Base-by-base conservation (phyloP, 2,888 invertebrate genomes). In the Lypha dubia region DNA sequence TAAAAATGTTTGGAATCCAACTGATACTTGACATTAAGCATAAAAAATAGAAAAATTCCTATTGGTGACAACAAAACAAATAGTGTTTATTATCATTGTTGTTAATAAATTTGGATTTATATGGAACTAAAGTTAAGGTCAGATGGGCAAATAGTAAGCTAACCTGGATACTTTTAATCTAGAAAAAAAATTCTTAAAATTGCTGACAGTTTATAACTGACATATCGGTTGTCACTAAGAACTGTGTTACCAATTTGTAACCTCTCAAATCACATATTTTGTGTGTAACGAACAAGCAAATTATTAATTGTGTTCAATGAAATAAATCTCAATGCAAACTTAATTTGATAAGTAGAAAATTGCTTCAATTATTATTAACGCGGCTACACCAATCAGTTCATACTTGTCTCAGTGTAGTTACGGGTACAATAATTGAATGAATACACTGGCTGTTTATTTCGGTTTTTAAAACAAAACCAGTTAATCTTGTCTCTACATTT, bases 331-430 rank as follows among this genome's bases (percentile, higher is more conserved):
- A 44, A 62, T 49, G 53, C 11, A 63, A 63, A 28, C 41, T 60
- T 20, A 56, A 75, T 75, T 68, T 74, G 38, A 44, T 70, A 82
- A 82, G 51, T 58, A 67, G 65, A 82, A 60, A 73, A 73, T 67
- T 51, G 53, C 60, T 44, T 60, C 67, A 68, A 44, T 73, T 77
- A 68, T 67, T 63, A 17, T 28, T 65, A 49, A 15, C 51, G n/a
- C n/a, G 46, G 53, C 67, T 22, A 35, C 32, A 62, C 28, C 1
- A 24, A 60, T 53, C 13, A 49, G 1, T 28, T 58, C 20, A 44
- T 44, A 20, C 28, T 41, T 15, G 24, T 22, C 3, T 13, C 5
- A 41, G 24, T 28, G 28, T n/a, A 74, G 38, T 62, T 46, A 15
- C n/a, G n/a, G n/a, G n/a, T n/a, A n/a, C n/a, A 68, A 56, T 13